These are phyloP conservation scores for Vulpes ferrilata DNA, from an alignment of 2,113 vertebrate genomes.

Conservation along the genomic window DNA sequence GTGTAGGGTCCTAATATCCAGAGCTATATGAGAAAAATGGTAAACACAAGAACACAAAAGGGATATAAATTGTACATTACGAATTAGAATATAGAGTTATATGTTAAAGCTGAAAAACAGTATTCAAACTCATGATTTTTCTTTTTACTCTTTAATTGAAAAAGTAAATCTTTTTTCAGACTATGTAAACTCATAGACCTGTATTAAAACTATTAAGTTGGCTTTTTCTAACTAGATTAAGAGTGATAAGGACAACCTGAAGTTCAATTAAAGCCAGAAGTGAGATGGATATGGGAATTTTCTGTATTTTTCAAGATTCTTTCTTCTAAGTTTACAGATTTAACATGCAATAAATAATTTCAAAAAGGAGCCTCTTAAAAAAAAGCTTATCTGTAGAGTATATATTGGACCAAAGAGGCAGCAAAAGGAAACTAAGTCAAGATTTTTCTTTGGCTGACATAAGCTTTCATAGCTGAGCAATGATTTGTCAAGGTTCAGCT, in stretches of 20 bases:
- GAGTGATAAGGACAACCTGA: neutral
- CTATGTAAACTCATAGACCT: neutral
- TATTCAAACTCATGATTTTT: neutral
- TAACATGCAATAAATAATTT: neutral
- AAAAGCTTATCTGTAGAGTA: neutral
- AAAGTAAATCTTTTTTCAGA: neutral
- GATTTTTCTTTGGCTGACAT: neutral
- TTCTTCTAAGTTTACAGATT: constrained; percentile 15
- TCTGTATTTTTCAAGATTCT: neutral
- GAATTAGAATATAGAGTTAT: neutral
- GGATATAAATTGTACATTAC: neutral
- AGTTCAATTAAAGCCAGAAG: neutral
- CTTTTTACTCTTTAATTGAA: neutral
- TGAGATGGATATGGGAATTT: neutral
- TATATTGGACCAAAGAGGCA: neutral
- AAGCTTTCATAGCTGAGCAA: neutral
- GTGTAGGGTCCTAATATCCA: neutral
- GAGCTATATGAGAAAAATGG: neutral
- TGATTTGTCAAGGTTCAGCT: neutral
- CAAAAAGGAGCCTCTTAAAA: constrained; percentile 1
- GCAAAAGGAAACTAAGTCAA: constrained; percentile 14
- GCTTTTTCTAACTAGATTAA: neutral
- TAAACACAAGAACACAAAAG: neutral
- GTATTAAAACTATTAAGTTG: neutral
- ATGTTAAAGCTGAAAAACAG: neutral